Percentiles rank a stretch among this genome's conserved stretches.
These are phyloP conservation scores for Phocides pigmalion DNA, from an alignment of 1,140 invertebrate species.

Conservation along the genomic window DNA sequence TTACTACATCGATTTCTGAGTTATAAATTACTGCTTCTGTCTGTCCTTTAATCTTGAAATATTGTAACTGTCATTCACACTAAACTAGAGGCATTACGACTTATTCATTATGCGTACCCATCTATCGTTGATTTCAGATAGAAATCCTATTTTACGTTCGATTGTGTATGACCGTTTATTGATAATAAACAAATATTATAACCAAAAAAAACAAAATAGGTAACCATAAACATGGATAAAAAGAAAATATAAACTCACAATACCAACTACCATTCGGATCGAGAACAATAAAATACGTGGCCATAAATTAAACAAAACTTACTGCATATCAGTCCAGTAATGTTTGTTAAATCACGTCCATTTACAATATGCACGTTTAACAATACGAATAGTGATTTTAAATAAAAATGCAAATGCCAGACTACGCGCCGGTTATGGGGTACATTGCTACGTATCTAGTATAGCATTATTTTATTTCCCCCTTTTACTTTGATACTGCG, in stretches of 20 bases:
- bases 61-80: no score
- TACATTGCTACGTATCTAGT: neutral
- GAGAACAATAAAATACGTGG: neutral
- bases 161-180: no score
- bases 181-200: no score
- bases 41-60: no score
- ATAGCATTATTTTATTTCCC: neutral
- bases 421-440: neutral
- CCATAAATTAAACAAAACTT: neutral
- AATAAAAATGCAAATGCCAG: constrained; percentile 26
- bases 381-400: constrained; percentile 19
- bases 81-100: no score
- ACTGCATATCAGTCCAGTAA: neutral
- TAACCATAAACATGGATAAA: no score
- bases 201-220: no score
- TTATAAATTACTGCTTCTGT: no score
- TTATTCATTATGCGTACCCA: no score
- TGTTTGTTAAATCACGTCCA: neutral
- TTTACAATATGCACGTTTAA: constrained; percentile 6
- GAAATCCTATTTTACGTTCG: no score
- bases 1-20: no score
- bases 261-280: neutral
- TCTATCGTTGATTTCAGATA: no score
- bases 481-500: neutral
- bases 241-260: neutral